A percentile compares a stretch with the other conserved stretches of the same genome.
Evolutionary conservation across 30 jellyfish, hydroid and myxozoan species (phyloP).

Genomic region (Sanderia malayensis): DNA sequence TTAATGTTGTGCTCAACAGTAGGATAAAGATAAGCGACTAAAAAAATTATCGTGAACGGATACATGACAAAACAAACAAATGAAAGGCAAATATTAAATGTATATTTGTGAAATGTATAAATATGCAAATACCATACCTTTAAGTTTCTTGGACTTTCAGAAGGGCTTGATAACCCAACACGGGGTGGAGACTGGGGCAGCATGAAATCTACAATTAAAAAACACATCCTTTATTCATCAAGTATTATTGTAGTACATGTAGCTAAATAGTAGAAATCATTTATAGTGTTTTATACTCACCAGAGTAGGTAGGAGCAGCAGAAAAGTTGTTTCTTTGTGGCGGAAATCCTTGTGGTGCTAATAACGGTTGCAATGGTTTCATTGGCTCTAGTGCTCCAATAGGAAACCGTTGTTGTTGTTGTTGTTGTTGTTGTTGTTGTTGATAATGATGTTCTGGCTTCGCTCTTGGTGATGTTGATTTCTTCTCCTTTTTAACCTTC

Average conservation of each 20-base stretch:
- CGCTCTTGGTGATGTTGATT: slow-evolving; percentile 34
- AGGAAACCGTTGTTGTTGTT: slow-evolving; percentile 14
- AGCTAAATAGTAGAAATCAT: no score
- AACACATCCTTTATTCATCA: no score
- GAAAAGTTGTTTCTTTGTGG: slow-evolving; percentile 16
- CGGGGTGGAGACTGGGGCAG: slow-evolving; percentile 48
- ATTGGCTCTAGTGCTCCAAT: slow-evolving; percentile 58
- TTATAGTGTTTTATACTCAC: no score
- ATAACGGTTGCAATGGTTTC: slow-evolving; percentile 62
- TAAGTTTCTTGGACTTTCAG: slow-evolving; percentile 38
- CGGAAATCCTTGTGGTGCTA: slow-evolving; percentile 48
- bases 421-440: slow-evolving; percentile 7
- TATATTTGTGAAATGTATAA: no score
- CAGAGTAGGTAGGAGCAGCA: slow-evolving; percentile 49
- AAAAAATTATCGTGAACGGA: no score
- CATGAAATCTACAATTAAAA: slow-evolving; percentile 35
- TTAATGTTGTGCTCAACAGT: no score
- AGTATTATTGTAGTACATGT: no score
- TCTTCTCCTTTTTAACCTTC: slow-evolving; percentile 22
- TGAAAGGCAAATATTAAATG: no score
- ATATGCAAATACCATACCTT: slow-evolving; percentile 25
- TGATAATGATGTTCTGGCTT: slow-evolving; percentile 4
- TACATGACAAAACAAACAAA: no score
- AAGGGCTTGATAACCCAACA: slow-evolving; percentile 36
- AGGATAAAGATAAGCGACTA: no score